These are phyloP conservation scores for Aelia acuminata DNA, from an alignment of 2,888 invertebrate genomes.

Conservation along the genomic window DNA sequence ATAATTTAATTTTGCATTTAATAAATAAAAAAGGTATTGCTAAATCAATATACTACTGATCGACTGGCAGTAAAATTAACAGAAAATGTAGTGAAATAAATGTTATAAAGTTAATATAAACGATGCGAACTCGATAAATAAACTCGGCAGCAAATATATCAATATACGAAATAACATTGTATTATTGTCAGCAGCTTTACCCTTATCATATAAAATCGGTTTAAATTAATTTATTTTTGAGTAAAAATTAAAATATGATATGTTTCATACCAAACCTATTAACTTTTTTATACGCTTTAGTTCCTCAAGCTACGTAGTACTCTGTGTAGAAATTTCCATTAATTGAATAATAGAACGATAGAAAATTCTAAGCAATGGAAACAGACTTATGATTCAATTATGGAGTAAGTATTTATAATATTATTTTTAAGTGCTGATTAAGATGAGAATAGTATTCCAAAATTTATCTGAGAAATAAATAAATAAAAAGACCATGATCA, in stretches of 20 bases:
- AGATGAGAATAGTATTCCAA: not conserved
- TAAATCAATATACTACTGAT: not conserved
- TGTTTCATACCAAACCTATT: not conserved
- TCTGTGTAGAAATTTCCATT: not conserved
- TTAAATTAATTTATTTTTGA: not conserved
- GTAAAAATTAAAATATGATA: slow-evolving; percentile 17
- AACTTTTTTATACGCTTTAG: not conserved
- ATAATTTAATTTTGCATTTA: not conserved
- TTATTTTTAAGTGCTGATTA: not conserved
- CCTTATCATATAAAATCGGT: not conserved
- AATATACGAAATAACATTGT: not conserved
- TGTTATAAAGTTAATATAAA: not conserved
- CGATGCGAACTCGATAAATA: not conserved
- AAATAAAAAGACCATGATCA: not conserved
- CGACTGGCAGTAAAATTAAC: not conserved
- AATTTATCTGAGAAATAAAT: not conserved
- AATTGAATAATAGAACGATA: not conserved
- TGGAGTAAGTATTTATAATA: not conserved
- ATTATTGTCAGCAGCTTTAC: slow-evolving; percentile 25
- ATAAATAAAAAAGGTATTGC: slow-evolving; percentile 1
- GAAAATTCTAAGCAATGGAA: not conserved
- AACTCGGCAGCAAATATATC: not conserved
- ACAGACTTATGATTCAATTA: not conserved
- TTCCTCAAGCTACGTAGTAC: not conserved
- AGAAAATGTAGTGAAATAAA: not conserved